Evolutionary conservation across 2,797 vertebrate genomes (phyloP).

Genomic region (Danio albolineatus): DNA sequence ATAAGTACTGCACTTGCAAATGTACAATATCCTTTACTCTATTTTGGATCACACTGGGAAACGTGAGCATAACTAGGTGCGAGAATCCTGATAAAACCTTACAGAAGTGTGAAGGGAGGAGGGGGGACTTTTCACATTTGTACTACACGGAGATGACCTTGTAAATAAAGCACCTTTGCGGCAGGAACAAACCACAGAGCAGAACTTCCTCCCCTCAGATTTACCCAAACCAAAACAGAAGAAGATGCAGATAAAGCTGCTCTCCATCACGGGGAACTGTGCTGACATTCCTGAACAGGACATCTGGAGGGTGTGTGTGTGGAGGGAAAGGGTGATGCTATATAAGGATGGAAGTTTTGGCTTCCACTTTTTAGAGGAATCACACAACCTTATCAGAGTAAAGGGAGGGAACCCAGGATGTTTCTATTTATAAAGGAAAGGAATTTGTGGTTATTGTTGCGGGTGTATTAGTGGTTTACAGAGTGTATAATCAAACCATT

Average conservation of each 20-base stretch:
- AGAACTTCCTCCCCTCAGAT: conserved; percentile 60
- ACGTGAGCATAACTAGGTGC: background rate
- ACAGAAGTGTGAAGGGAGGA: background rate
- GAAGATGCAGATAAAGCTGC: conserved; percentile 62
- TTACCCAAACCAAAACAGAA: conserved; percentile 60
- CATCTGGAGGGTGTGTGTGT: conserved; percentile 57
- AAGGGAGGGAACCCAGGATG: conserved; percentile 21
- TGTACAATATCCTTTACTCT: background rate
- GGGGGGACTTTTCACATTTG: conserved; percentile 9
- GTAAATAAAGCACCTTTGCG: conserved; percentile 47
- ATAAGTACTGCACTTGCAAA: background rate
- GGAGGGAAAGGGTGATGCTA: conserved; percentile 21
- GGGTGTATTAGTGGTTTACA: background rate
- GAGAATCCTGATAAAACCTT: conserved; percentile 2
- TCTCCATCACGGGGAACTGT: conserved; percentile 70
- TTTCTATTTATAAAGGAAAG: conserved; percentile 40
- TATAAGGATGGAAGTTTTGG: conserved; percentile 45
- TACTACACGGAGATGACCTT: conserved; percentile 19
- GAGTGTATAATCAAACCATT: background rate
- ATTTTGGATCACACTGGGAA: background rate
- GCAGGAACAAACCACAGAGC: conserved; percentile 52
- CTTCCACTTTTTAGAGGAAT: conserved; percentile 27
- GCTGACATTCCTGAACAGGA: conserved; percentile 67
- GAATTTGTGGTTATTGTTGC: conserved; percentile 6
- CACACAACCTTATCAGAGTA: conserved; percentile 23